Conservation (phyloP, 2,888 invertebrate species). For the Craniophora ligustri region DNA sequence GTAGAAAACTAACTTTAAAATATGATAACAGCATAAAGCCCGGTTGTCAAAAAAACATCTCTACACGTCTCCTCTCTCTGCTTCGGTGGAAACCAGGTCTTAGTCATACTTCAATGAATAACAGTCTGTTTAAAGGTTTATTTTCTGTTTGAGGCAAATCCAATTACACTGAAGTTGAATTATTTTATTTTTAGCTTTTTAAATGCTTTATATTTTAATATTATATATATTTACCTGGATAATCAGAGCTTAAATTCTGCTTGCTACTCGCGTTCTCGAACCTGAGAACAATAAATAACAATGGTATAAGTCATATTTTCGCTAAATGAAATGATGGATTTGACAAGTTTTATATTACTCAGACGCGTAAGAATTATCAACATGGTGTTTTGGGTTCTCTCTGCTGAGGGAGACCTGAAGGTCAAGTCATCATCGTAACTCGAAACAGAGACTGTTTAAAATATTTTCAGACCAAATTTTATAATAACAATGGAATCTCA, state of each 20-base stretch:
- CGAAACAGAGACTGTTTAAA: neutral
- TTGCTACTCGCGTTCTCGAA: neutral
- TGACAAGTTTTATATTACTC: neutral
- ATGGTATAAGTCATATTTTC: neutral
- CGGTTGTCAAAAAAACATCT: too few relatives aligned
- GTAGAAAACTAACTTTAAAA: slow-evolving; percentile 3
- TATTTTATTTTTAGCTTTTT: too few relatives aligned
- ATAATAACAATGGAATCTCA: too few relatives aligned
- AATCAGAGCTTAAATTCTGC: too few relatives aligned
- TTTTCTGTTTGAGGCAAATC: too few relatives aligned
- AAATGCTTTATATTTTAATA: too few relatives aligned
- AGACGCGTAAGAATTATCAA: slow-evolving; percentile 63
- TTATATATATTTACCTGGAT: too few relatives aligned
- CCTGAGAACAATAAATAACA: neutral
- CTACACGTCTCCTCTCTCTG: too few relatives aligned
- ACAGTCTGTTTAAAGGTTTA: too few relatives aligned
- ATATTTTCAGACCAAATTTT: neutral
- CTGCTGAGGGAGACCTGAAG: slow-evolving; percentile 85
- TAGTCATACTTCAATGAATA: neutral
- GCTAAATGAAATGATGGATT: neutral
- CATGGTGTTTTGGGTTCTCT: slow-evolving; percentile 80
- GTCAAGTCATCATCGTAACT: slow-evolving; percentile 73
- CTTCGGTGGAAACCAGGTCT: too few relatives aligned
- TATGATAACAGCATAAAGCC: too few relatives aligned
- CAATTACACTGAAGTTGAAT: too few relatives aligned